Evolutionary conservation across 1,140 invertebrate species (phyloP).

Genomic region (Diachasmimorpha longicaudata): DNA sequence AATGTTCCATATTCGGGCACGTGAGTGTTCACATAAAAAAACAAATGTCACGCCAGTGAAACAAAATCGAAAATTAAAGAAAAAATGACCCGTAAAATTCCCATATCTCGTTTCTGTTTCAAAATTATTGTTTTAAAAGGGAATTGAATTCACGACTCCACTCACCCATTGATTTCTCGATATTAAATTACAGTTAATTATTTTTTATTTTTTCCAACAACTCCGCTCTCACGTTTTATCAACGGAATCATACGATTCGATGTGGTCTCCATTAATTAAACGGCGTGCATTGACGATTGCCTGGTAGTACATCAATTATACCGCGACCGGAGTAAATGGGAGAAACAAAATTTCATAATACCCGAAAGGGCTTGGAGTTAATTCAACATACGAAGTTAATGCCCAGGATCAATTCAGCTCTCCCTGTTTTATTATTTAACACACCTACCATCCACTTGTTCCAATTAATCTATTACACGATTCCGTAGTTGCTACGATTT

Average conservation of each 20-base stretch:
- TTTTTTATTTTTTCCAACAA: too few species aligned
- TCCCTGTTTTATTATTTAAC: neutral
- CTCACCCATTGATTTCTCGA: too few species aligned
- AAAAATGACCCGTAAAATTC: too few species aligned
- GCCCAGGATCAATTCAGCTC: neutral
- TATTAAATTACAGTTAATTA: too few species aligned
- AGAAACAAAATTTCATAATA: neutral
- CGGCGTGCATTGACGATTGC: neutral
- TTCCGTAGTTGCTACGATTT: neutral
- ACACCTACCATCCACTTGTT: neutral
- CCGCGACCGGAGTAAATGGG: neutral
- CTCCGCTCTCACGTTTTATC: neutral
- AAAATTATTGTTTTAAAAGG: too few species aligned
- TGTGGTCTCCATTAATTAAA: neutral
- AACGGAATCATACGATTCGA: neutral
- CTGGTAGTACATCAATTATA: neutral
- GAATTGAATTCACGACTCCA: too few species aligned
- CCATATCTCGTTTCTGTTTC: too few species aligned
- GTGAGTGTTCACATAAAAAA: too few species aligned
- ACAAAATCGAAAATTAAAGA: too few species aligned
- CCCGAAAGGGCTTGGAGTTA: neutral
- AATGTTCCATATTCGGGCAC: too few species aligned
- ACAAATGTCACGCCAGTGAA: too few species aligned
- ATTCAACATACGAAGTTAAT: neutral
- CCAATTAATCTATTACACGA: neutral